Base-by-base conservation (phyloP, 92 coral and sea anemone genomes). In the Palythoa caribaeorum region DNA sequence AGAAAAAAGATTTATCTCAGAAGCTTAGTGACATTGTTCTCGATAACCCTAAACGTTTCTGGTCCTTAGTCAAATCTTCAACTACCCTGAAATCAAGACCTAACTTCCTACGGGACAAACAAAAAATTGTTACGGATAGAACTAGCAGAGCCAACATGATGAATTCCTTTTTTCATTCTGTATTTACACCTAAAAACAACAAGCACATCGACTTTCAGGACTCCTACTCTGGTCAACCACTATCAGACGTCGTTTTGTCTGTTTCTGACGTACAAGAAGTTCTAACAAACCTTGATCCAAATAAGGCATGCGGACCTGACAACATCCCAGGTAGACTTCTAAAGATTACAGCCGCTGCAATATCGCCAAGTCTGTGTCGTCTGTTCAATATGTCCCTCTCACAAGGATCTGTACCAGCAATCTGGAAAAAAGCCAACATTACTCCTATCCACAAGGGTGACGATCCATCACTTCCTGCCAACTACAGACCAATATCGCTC, bases 241-340 rank as follows among this genome's bases (percentile, higher is more conserved):
- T 20, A 53, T 37, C 52, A 83, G 51, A 53, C 15, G 20, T 62
- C 72, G 44, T 68, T 57, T 57, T 57, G 5, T 11, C 74, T 47
- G 84, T 79, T 79, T 38, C 73, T 55, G 84, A 79, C 10, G 73
- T 79, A 38, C 50, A 17, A 38, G 70, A 78, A 28, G 88, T 79
- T 28, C 88, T 80, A 69, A 21, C 53, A 52, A 39, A 68, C 87
- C 60, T 80, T 39, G 94, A 93, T 54, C 94, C 90, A 15, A 91
- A 91, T 19, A 93, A 93, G 60, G 93, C 93, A 17, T 92, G 91
- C 47, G 93, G 91, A 15, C 87, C 87, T 12, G 95, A 90, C 54
- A 69, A 71, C 44, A 93, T 91, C 62, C 95, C 95, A 37, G 91
- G 87, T 14, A 54, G 54, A 16, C 84, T 93, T 11, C 86, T 93